These are phyloP conservation scores for Anoura caudifer DNA, from an alignment of 2,113 vertebrate genomes.

Conservation along the genomic window DNA sequence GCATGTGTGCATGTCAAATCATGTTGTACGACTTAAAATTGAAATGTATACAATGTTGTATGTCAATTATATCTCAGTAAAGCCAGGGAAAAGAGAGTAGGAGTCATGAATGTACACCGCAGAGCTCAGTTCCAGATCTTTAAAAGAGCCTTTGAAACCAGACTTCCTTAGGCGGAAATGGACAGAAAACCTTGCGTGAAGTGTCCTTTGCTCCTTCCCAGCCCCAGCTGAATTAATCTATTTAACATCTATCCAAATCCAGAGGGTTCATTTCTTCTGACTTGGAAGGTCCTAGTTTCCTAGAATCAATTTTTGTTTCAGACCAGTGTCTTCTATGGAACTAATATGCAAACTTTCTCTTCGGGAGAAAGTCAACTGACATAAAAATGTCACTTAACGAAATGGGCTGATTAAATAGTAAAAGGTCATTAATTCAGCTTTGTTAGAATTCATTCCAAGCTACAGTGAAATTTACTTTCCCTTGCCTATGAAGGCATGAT, in stretches of 20 bases:
- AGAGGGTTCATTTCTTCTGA: background rate
- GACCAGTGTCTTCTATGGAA: background rate
- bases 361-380: background rate
- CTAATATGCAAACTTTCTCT: background rate
- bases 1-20: background rate
- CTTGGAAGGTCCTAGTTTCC: background rate
- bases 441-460: background rate
- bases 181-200: background rate
- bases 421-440: constrained; percentile 19
- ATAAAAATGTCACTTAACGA: constrained; percentile 15
- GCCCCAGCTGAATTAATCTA: background rate
- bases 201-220: background rate
- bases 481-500: background rate
- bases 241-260: background rate
- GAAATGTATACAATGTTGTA: background rate
- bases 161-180: background rate
- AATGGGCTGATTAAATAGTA: background rate
- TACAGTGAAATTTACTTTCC: constrained; percentile 6
- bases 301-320: background rate
- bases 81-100: background rate
- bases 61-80: background rate
- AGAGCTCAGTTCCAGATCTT: background rate
- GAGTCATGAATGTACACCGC: background rate
- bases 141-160: background rate
- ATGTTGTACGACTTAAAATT: background rate